Evolutionary conservation across 2,113 vertebrate species (phyloP).

Genomic region (Charina bottae): DNA sequence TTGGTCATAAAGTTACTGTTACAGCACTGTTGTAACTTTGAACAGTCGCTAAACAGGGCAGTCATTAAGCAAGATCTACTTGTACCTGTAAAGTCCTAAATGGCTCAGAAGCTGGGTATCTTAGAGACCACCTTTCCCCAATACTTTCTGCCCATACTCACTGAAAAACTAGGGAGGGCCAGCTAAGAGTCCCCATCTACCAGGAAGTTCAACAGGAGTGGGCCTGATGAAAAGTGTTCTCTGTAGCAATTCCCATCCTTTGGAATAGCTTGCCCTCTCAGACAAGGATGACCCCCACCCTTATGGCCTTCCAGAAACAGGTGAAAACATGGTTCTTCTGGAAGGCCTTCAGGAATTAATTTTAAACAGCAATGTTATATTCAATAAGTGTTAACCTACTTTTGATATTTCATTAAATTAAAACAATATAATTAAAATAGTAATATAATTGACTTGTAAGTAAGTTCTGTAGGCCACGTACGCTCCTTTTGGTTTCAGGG

Average conservation of each 20-base stretch:
- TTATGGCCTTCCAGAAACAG: not conserved
- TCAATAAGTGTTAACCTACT: not conserved
- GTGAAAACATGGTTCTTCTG: not conserved
- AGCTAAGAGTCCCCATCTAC: no score
- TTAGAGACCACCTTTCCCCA: no score
- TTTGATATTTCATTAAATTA: not conserved
- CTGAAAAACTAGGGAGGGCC: no score
- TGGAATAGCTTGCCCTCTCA: not conserved
- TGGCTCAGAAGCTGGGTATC: no score
- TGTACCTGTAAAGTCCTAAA: no score
- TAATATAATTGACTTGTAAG: not conserved
- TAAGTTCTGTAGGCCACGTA: not conserved
- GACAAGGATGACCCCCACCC: not conserved
- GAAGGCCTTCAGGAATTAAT: not conserved
- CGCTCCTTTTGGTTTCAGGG: not conserved
- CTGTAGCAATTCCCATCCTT: no score
- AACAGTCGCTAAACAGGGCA: no score
- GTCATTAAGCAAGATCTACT: no score
- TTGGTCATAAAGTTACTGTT: not conserved
- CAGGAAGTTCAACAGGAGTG: no score
- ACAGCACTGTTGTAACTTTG: not conserved
- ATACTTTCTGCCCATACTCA: no score
- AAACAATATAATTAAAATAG: not conserved
- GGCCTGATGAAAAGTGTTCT: no score
- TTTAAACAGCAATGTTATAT: not conserved